These are phyloP conservation scores for Heteronetta atricapilla DNA, from an alignment of 2,113 vertebrate genomes.

Conservation along the genomic window DNA sequence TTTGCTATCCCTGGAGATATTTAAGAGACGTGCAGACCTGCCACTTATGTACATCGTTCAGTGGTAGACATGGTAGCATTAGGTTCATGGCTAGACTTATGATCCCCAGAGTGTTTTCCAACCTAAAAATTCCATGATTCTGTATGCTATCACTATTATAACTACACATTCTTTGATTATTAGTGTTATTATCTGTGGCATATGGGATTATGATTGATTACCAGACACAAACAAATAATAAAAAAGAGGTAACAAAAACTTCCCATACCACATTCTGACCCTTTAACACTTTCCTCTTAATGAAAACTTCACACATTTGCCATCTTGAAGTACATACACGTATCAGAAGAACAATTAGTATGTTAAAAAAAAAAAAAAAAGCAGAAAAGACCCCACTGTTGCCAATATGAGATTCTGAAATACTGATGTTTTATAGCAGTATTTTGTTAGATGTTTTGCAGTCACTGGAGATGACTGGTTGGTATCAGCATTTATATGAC, in stretches of 20 bases:
- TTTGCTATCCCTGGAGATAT: background rate
- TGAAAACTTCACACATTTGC: background rate
- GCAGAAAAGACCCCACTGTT: background rate
- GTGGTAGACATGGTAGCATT: background rate
- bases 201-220: background rate
- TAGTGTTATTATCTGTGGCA: background rate
- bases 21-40: background rate
- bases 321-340: background rate
- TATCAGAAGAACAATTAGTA: background rate
- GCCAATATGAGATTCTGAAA: background rate
- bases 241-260: background rate
- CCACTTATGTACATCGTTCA: background rate
- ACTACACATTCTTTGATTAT: background rate
- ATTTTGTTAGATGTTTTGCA: background rate
- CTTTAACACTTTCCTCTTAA: background rate
- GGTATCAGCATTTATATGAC: background rate
- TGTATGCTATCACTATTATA: background rate
- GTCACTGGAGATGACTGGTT: background rate
- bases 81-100: background rate
- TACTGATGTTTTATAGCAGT: background rate
- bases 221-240: background rate
- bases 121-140: no score
- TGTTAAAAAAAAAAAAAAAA: background rate
- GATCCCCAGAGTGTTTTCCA: background rate
- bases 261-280: background rate